Percentiles rank a stretch among this genome's conserved stretches.
phyloP scores from a whole-genome alignment of 2,888 invertebrate genomes.

The Ormyrus labotus region DNA sequence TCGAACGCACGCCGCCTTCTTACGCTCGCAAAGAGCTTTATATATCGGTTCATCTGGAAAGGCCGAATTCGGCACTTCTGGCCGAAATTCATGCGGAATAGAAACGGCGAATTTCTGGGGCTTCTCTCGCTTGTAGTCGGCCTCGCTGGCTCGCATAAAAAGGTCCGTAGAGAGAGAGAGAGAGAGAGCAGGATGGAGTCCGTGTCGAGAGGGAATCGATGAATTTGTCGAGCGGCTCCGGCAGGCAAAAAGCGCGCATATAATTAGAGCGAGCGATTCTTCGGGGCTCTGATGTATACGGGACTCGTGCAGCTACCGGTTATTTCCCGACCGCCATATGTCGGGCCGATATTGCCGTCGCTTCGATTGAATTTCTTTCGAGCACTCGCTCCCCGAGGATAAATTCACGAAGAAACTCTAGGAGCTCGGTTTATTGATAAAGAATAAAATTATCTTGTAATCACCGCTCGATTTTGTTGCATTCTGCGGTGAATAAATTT shows the following conservation, averaged over 20 bases:
- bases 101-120: slow-evolving; percentile 47
- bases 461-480: not conserved
- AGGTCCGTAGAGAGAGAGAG: not conserved
- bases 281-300: too few relatives aligned
- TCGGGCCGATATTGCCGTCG: too few relatives aligned
- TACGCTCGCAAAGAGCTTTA: not conserved
- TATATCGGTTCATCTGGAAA: slow-evolving; percentile 24
- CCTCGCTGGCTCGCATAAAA: slow-evolving; percentile 1
- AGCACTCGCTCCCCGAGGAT: too few relatives aligned
- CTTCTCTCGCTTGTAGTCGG: too few relatives aligned
- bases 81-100: slow-evolving; percentile 47
- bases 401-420: not conserved
- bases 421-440: not conserved
- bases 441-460: not conserved
- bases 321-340: too few relatives aligned
- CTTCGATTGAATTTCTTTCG: too few relatives aligned
- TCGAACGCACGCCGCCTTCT: not conserved
- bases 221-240: slow-evolving; percentile 43
- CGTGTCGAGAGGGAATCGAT: slow-evolving; percentile 44
- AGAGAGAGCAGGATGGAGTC: not conserved
- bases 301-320: too few relatives aligned
- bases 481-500: too few relatives aligned
- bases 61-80: slow-evolving; percentile 19
- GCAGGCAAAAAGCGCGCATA: slow-evolving; percentile 38
- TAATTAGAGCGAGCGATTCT: slow-evolving; percentile 26